Conservation (phyloP, 2,888 invertebrate genomes). For the Oxyscelio sp. region DNA sequence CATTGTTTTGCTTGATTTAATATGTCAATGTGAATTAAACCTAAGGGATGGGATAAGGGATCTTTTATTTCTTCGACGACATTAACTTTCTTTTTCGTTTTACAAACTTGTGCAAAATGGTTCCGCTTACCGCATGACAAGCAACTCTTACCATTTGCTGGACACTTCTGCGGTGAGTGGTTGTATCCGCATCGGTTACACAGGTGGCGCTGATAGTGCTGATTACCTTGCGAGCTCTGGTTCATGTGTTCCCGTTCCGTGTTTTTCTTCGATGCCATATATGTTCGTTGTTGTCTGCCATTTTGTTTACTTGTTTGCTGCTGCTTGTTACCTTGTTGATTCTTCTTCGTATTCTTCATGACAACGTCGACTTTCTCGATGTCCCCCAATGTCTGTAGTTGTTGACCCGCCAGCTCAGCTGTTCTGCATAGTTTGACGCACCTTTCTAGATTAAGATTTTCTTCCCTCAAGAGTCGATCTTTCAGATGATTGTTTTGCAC, state of each 20-base stretch:
- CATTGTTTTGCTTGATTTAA: no score
- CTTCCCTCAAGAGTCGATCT: no score
- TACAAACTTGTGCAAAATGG: constrained; percentile 46
- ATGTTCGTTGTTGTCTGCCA: constrained; percentile 43
- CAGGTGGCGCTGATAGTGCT: no score
- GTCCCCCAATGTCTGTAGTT: constrained; percentile 47
- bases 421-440: constrained; percentile 71
- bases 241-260: no score
- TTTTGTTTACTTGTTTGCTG: no score
- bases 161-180: constrained; percentile 42
- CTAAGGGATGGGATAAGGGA: no score
- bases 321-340: constrained; percentile 70
- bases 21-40: no score
- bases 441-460: constrained; percentile 45
- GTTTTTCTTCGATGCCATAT: no score
- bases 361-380: not conserved
- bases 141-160: constrained; percentile 64
- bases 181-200: constrained; percentile 63
- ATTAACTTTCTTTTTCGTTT: constrained; percentile 12
- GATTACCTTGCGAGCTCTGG: no score
- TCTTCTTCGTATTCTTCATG: constrained; percentile 39
- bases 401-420: constrained; percentile 68
- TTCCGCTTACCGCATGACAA: constrained; percentile 44
- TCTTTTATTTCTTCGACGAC: no score
- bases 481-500: no score